Conservation (phyloP, 2,797 vertebrate genomes). For the Peromyscus melanophrys region DNA sequence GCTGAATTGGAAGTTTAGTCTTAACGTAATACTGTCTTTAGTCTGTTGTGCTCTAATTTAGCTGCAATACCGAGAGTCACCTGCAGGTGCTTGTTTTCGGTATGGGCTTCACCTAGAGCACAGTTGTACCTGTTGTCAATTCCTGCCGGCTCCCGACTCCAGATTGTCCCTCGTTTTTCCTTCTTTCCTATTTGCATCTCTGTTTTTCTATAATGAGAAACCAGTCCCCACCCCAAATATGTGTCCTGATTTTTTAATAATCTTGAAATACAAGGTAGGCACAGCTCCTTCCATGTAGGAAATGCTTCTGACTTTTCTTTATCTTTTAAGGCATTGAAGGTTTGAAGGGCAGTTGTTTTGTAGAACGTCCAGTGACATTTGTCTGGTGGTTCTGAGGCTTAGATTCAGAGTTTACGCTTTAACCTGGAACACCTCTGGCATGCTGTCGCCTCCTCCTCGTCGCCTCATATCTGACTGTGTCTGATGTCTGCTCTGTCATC, state of each 20-base stretch:
- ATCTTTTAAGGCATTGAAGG: neutral
- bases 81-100: neutral
- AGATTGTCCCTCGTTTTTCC: no score
- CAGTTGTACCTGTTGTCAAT: neutral
- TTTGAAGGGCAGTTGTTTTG: conserved; percentile 61
- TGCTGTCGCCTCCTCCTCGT: neutral
- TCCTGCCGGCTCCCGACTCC: neutral
- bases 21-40: neutral
- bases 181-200: neutral
- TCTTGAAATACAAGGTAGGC: neutral
- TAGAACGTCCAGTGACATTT: neutral
- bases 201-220: conserved; percentile 7
- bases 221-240: neutral
- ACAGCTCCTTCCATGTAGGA: conserved; percentile 35
- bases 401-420: neutral
- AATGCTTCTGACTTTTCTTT: neutral
- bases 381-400: neutral
- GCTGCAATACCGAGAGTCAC: neutral
- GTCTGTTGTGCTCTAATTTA: neutral
- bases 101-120: neutral
- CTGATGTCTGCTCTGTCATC: neutral
- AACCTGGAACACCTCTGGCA: neutral
- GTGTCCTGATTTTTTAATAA: conserved; percentile 29
- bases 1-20: conserved; percentile 45
- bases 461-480: neutral